A percentile compares a stretch with the other conserved stretches of the same genome.
Evolutionary conservation across 2,797 vertebrate species (phyloP).

Genomic region (Simalia tracyae): DNA sequence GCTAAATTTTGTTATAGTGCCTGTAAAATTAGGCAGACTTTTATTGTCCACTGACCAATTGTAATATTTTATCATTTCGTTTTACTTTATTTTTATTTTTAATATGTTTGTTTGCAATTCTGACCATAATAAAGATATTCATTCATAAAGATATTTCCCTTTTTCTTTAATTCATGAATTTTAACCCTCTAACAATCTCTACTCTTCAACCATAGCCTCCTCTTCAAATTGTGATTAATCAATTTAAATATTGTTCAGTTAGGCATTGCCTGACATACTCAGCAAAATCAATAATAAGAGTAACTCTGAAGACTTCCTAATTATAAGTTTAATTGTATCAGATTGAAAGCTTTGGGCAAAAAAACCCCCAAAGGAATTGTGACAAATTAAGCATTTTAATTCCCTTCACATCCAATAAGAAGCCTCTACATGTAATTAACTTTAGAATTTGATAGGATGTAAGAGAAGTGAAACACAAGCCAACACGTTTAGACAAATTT

Average conservation of each 20-base stretch:
- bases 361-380: neutral
- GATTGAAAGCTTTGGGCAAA: conserved; percentile 11
- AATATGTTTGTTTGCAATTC: neutral
- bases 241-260: conserved; percentile 23
- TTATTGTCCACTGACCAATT: neutral
- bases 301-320: neutral
- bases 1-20: neutral
- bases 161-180: neutral
- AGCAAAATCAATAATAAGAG: neutral
- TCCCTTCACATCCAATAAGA: neutral
- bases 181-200: neutral
- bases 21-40: neutral
- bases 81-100: neutral
- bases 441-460: neutral
- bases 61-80: neutral
- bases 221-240: conserved; percentile 5
- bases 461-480: neutral
- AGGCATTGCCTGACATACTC: conserved; percentile 7
- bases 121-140: neutral
- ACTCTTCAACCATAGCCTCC: neutral
- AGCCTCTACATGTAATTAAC: conserved; percentile 1
- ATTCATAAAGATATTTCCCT: neutral
- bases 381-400: neutral
- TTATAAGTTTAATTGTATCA: neutral
- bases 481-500: neutral